Conservation (phyloP, 2,797 vertebrate genomes). For the Hybognathus amarus region DNA sequence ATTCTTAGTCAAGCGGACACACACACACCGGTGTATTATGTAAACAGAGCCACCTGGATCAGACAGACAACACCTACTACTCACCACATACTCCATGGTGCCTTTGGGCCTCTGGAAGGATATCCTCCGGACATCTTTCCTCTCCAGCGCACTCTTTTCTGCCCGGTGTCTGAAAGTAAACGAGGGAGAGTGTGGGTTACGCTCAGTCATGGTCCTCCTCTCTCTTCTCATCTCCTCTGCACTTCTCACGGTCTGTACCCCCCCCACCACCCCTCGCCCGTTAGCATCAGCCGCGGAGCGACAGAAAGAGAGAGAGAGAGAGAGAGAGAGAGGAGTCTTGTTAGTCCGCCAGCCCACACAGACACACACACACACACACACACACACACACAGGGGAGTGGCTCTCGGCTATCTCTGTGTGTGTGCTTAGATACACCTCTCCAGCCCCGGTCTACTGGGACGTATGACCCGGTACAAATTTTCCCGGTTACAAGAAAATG, state of each 20-base stretch:
- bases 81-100: slow-evolving; percentile 85
- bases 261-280: slow-evolving; percentile 13
- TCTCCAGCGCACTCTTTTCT: slow-evolving; percentile 82
- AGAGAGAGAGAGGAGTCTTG: slow-evolving; percentile 1
- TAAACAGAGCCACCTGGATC: slow-evolving; percentile 35
- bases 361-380: not conserved
- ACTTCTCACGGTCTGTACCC: not conserved
- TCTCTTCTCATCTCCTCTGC: slow-evolving; percentile 62
- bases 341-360: not conserved
- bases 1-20: not conserved
- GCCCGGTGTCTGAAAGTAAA: slow-evolving; percentile 82
- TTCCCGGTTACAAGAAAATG: not conserved
- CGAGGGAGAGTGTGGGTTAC: slow-evolving; percentile 73
- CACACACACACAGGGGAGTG: slow-evolving; percentile 44
- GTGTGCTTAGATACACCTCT: not conserved
- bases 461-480: not conserved
- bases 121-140: slow-evolving; percentile 86
- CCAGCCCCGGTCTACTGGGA: not conserved
- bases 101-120: slow-evolving; percentile 87
- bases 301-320: not conserved
- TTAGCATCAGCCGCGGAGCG: not conserved
- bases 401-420: slow-evolving; percentile 15
- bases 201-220: slow-evolving; percentile 74
- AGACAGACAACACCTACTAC: slow-evolving; percentile 59
- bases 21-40: slow-evolving; percentile 15